Percentiles rank a stretch among this genome's conserved stretches.
Evolutionary conservation across 1,140 invertebrate species (phyloP).

Genomic region (Helicorthomorpha holstii): DNA sequence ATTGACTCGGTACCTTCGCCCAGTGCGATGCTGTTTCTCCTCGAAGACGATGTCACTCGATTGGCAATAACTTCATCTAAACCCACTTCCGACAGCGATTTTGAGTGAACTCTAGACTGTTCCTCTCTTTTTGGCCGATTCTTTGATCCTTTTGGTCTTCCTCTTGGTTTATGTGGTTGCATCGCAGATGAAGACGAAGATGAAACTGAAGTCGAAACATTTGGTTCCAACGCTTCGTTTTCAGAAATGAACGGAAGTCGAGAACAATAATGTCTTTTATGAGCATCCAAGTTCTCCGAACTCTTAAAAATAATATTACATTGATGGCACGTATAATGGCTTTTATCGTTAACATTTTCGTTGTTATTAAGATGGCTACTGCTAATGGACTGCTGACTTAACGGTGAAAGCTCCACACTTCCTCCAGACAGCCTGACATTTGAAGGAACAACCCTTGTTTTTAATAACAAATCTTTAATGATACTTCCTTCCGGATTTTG

Average conservation of each 20-base stretch:
- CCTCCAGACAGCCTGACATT: background rate
- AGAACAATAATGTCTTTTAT: constrained; percentile 49
- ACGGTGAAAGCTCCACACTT: background rate
- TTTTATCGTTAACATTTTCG: background rate
- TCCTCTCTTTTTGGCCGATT: constrained; percentile 13
- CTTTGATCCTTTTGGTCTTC: constrained; percentile 19
- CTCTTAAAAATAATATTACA: constrained; percentile 47
- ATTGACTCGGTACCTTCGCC: background rate
- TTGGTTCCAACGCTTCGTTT: constrained; percentile 42
- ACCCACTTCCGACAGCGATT: background rate
- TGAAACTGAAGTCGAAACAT: constrained; percentile 50
- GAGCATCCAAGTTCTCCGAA: constrained; percentile 46
- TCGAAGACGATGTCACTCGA: background rate
- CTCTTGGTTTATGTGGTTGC: constrained; percentile 16
- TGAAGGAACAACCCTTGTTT: constrained; percentile 25
- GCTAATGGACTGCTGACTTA: background rate
- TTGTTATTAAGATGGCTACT: background rate
- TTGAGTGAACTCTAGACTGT: background rate
- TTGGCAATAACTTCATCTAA: background rate
- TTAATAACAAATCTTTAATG: constrained; percentile 64
- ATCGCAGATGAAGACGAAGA: constrained; percentile 56
- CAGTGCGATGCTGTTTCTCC: background rate
- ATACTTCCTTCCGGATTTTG: constrained; percentile 49
- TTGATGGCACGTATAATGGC: constrained; percentile 8
- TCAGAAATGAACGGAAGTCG: constrained; percentile 6